Evolutionary conservation across 2,888 invertebrate genomes (phyloP).

Genomic region (Punctoribates punctum): DNA sequence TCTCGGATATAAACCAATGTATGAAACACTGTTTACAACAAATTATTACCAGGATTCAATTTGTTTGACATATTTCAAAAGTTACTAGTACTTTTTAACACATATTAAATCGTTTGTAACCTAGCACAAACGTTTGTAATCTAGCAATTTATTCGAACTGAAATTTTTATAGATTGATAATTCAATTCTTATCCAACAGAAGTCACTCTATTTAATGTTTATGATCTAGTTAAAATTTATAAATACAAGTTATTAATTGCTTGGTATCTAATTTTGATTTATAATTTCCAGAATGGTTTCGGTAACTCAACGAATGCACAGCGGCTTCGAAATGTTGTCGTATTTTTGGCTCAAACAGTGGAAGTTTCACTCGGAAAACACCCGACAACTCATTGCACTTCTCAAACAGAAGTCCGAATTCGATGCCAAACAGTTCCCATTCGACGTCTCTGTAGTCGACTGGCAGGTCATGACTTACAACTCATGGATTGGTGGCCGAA

Average conservation of each 20-base stretch:
- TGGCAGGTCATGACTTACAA: not conserved
- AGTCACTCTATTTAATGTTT: too few species aligned
- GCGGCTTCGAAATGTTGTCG: slow-evolving; percentile 21
- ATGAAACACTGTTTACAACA: not conserved
- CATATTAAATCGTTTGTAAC: too few species aligned
- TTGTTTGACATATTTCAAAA: too few species aligned
- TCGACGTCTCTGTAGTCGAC: slow-evolving; percentile 3
- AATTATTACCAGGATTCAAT: too few species aligned
- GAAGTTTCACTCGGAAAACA: slow-evolving; percentile 19
- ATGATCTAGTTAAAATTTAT: too few species aligned
- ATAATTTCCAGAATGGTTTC: slow-evolving; percentile 12
- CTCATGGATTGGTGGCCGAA: slow-evolving; percentile 16
- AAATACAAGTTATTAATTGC: too few species aligned
- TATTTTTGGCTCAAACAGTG: slow-evolving; percentile 27
- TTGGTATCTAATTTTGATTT: not conserved
- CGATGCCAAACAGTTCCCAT: not conserved
- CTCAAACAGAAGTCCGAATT: not conserved
- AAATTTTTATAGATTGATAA: too few species aligned
- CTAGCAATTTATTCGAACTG: too few species aligned
- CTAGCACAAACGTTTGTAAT: too few species aligned
- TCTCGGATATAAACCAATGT: slow-evolving; percentile 9
- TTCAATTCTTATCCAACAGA: too few species aligned
- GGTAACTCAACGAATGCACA: slow-evolving; percentile 16
- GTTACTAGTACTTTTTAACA: too few species aligned
- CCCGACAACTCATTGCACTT: not conserved